Base-by-base conservation (phyloP, 2,797 vertebrate genomes). In the Adrianichthys oophorus region DNA sequence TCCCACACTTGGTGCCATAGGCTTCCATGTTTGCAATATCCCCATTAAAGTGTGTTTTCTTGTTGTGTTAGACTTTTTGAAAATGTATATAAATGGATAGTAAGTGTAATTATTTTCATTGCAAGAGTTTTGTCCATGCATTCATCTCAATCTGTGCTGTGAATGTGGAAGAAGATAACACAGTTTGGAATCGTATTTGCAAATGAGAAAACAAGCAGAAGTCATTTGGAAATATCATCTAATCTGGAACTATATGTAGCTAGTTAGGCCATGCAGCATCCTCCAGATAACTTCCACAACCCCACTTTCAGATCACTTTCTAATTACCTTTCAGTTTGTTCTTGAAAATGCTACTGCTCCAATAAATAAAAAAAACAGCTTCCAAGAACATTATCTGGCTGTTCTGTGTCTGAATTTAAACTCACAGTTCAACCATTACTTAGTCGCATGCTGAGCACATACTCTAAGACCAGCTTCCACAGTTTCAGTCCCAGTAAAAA, bases 171-270 rank as follows among this genome's bases (percentile, higher is more conserved):
- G 26, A 26, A 26, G 26, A 26, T 26, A 6, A 26, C 26, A 26
- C 26, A 1, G 26, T 26, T 26, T 26, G 5, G 26, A 70, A 60
- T 71, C 74, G 78, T 65, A 67, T 74, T 52, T 78, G 19, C 52
- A 29, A 64, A 74, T 68, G 65, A 79, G 56, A 82, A 76, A 76
- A 61, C 37, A 44, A 53, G 57, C 62, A 62, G 75, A 78, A 74
- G 73, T 79, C 72, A 62, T 74, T 83, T 67, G 46, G 56, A 70
- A 83, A 80, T 68, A 76, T 74, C 5, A 66, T 76, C 75, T 76
- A 15, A 65, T 68, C 51, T 68, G 57, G 42, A 73, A 80, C 69
- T 52, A 62, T 24, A 76, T 77, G 66, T 45, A 79, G 67, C 55
- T 62, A 55, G 49, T 41, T 59, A 83, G 61, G 73, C 70, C 62